A percentile compares a stretch with the other conserved stretches of the same genome.
These are phyloP conservation scores for Balaeniceps rex DNA, from an alignment of 2,113 vertebrate genomes.

Conservation along the genomic window DNA sequence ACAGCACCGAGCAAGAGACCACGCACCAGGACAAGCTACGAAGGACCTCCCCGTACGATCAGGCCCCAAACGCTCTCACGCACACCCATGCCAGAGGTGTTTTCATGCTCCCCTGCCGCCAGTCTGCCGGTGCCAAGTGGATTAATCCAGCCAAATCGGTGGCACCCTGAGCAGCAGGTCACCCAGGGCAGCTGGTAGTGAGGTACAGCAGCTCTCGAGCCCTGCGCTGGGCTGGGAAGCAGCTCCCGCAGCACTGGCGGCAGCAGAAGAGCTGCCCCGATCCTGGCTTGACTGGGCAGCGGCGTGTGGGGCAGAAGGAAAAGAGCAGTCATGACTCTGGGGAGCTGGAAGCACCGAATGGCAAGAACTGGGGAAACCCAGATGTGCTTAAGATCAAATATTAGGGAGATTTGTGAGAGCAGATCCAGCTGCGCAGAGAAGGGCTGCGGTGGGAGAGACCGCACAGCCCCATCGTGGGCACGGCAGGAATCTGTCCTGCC, in stretches of 20 bases:
- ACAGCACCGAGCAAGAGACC: background rate
- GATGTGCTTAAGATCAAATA: background rate
- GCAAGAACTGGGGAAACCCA: background rate
- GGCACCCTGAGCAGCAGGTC: background rate
- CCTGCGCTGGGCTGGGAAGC: background rate
- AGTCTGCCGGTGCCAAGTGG: background rate
- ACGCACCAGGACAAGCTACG: accelerated
- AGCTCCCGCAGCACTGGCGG: background rate
- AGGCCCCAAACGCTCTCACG: background rate
- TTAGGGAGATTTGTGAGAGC: accelerated
- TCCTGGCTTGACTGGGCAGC: too few species aligned
- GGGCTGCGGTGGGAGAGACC: background rate
- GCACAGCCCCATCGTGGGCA: background rate
- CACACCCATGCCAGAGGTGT: too few species aligned
- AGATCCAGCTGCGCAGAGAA: accelerated
- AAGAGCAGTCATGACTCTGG: accelerated
- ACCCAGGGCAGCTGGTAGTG: too few species aligned
- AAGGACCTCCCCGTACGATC: background rate
- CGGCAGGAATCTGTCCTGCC: background rate
- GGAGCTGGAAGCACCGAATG: background rate
- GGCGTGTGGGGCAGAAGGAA: background rate
- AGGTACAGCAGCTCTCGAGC: background rate
- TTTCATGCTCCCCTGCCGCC: background rate
- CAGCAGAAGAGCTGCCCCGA: background rate
- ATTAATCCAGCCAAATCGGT: background rate